phyloP scores from a whole-genome alignment of 2,888 invertebrate genomes.

The Tetragonisca angustula region DNA sequence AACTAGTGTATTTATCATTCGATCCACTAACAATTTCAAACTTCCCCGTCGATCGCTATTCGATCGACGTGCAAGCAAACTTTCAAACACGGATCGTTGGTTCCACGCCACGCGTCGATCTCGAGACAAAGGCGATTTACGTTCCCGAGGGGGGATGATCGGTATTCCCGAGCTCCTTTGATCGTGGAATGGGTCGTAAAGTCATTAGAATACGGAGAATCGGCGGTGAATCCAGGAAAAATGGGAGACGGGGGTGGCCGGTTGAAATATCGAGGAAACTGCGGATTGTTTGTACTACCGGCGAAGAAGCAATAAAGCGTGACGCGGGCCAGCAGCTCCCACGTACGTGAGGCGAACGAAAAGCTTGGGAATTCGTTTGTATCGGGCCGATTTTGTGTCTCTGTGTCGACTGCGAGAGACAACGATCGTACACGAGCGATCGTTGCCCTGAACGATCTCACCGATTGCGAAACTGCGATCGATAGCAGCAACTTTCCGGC shows the following conservation, averaged over 20 bases:
- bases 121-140: not conserved
- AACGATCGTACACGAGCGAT: not conserved
- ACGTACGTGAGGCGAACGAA: slow-evolving; percentile 1
- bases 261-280: slow-evolving; percentile 6
- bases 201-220: not conserved
- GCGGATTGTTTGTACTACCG: slow-evolving; percentile 48
- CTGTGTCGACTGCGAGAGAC: not conserved
- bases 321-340: slow-evolving; percentile 36
- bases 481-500: too few relatives aligned
- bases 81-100: too few relatives aligned
- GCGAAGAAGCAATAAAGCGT: slow-evolving; percentile 50
- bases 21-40: too few relatives aligned
- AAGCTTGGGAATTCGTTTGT: slow-evolving; percentile 30
- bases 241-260: slow-evolving; percentile 12
- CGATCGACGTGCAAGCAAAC: too few relatives aligned
- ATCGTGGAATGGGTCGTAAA: not conserved
- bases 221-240: slow-evolving; percentile 2
- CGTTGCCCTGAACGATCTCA: not conserved
- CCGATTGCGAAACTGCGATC: too few relatives aligned
- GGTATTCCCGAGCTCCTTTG: slow-evolving; percentile 1
- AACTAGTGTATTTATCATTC: too few relatives aligned
- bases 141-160: not conserved
- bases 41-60: too few relatives aligned
- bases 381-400: slow-evolving; percentile 52
- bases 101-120: too few relatives aligned